These are phyloP conservation scores for Ptilorrhoa leucosticta DNA, from an alignment of 2,113 vertebrate genomes.

Conservation along the genomic window DNA sequence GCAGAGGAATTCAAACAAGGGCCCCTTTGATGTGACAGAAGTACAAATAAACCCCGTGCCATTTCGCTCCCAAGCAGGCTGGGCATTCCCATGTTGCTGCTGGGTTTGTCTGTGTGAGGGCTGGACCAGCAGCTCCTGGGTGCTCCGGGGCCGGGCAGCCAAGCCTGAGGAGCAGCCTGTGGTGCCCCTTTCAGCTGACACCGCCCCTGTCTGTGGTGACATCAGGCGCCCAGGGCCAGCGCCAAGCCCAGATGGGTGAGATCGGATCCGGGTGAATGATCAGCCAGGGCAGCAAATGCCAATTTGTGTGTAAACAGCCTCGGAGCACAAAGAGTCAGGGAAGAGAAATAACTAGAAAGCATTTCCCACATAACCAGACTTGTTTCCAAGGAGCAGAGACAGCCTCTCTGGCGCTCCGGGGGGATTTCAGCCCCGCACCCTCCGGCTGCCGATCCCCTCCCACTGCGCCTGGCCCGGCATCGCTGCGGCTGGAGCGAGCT, in stretches of 20 bases:
- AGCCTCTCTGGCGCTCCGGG: rapidly evolving
- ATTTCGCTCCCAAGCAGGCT: background rate
- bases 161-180: background rate
- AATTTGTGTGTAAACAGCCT: background rate
- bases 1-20: constrained; percentile 45
- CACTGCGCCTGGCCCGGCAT: rapidly evolving
- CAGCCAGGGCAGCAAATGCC: background rate
- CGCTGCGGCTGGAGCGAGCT: rapidly evolving
- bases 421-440: background rate
- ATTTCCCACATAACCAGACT: background rate
- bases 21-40: constrained; percentile 35
- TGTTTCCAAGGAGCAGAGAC: constrained; percentile 1
- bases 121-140: background rate
- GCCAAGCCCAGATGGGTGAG: background rate
- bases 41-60: background rate
- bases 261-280: background rate
- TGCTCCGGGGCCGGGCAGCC: background rate
- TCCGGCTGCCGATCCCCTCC: rapidly evolving
- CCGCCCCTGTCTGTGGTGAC: background rate
- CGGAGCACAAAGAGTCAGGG: background rate
- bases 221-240: background rate
- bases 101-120: rapidly evolving
- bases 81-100: background rate
- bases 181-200: background rate
- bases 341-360: constrained; percentile 1